Evolutionary conservation across 37 sponge, comb jelly and placozoan genomes (phyloP), one percentile per base, ranked within the genome.

Genomic region (Aplysina aerophoba): DNA sequence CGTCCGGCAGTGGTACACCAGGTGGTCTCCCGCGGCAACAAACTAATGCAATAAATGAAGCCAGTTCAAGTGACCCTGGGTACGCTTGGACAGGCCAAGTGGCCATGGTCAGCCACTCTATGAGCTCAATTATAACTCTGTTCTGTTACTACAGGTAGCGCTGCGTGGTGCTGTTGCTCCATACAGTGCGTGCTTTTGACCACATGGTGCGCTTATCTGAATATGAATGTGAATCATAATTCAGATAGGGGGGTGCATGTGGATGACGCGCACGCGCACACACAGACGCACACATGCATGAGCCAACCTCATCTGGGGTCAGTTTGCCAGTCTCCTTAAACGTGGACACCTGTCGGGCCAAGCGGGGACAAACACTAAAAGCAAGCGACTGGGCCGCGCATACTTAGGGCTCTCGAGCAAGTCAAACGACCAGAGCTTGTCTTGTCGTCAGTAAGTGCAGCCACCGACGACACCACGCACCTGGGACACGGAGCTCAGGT

Each of bases 1-100:
- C 16, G 99, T 97, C 74, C 97, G 99, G 55, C 99, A 99, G 68
- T 99, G 99, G 53, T 95, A 91, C 19, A 99, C 99, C 55, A 99
- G 84, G 72, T 93, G 85, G 73, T 99, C 97, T 13, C 99, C 99
- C 12, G 99, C 97, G 22, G 83, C 64, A 24, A 99, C 97, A 90
- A 99, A 99, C 91, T 93, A 62, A 36, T 44, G 50, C 50, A 44
- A 44, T 3, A 44, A 44, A 44, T 44, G 8, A 3, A 8, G 50
- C 50, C 3, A 44, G n/a, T n/a, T n/a, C n/a, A n/a, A n/a, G n/a
- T n/a, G n/a, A n/a, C n/a, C n/a, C 50, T 8, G 50, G 50, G 50
- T 8, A 64, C 3, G 30, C 8, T 12, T 64, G 30, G 50, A 44
- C n/a, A n/a, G n/a, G 50, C 50, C 12, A 33, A 61, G 8, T 21